Evolutionary conservation across 2,888 invertebrate species (phyloP), one percentile per base, ranked within the genome.

Genomic region (Ryuthela nishihirai): DNA sequence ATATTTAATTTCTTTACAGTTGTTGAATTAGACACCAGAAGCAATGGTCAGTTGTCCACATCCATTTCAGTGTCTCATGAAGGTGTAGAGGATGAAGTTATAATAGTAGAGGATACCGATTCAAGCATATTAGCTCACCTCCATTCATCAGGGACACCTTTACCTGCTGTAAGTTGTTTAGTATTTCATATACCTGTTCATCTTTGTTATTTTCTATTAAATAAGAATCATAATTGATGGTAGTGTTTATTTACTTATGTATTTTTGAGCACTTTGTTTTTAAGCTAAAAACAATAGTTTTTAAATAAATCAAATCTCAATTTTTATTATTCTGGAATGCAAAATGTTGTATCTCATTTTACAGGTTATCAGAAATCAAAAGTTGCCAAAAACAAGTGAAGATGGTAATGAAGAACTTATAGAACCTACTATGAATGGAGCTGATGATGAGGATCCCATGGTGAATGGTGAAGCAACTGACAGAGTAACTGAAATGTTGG

Each of bases 51-150:
- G 23, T 17, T 35, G 9, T 36, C 35, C 21, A 50, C 50, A 36
- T 52, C 55, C 40, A 23, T 21, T 42, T 70, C 83, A 54, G 56
- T 50, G 6, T 40, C 43, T 20, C 44, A 52, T 39, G 53, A 53
- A 26, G 59, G 53, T 44, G 88, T 88, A 72, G 62, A 63, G 29
- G 63, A 89, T 73, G 88, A 90, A 71, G 88, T 90, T 69, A 90
- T 90, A 72, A 88, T 89, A 63, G 88, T 89, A 70, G 90, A 90
- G 72, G 90, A 90, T 73, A 88, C 85, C 72, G 88, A 89, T 78
- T 87, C 90, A 1, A 85, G 87, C 12, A 82, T 83, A 62, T 77
- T 88, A 67, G 85, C 85, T 25, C 62, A 65, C 39, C 43, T 64
- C 20, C 63, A 62, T 45, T 64, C 64, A 3, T 55, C 58, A 21